Percentiles rank a stretch among this genome's conserved stretches.
phyloP scores from a whole-genome alignment of 2,888 invertebrate genomes.

The Coelinius sp. region DNA sequence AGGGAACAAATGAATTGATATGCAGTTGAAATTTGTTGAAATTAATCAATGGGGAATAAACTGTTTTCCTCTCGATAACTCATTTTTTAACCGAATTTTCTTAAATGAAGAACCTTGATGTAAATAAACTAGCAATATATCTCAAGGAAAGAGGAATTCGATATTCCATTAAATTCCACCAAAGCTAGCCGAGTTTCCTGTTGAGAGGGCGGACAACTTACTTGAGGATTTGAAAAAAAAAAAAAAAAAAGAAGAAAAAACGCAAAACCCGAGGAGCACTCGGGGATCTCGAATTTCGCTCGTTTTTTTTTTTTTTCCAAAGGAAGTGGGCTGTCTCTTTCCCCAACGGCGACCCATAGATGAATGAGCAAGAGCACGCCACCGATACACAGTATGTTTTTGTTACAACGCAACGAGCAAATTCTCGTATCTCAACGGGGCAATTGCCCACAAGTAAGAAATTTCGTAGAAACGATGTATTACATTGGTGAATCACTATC shows the following conservation, averaged over 20 bases:
- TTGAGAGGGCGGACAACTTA: slow-evolving; percentile 41
- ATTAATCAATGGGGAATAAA: neutral
- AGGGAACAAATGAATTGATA: neutral
- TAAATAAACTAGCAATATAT: neutral
- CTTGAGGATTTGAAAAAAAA: slow-evolving; percentile 17
- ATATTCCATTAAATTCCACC: slow-evolving; percentile 53
- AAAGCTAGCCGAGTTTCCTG: slow-evolving; percentile 54
- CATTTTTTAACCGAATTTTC: neutral
- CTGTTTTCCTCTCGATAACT: neutral
- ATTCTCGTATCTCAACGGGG: slow-evolving; percentile 34
- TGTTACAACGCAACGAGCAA: slow-evolving; percentile 27
- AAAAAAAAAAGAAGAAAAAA: slow-evolving; percentile 40
- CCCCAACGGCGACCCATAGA: slow-evolving; percentile 44
- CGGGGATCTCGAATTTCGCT: slow-evolving; percentile 54
- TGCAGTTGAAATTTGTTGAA: neutral
- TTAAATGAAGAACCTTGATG: neutral
- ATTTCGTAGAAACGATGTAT: neutral
- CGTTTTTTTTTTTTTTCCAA: slow-evolving; percentile 42
- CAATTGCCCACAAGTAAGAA: slow-evolving; percentile 1
- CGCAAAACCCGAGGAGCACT: slow-evolving; percentile 44
- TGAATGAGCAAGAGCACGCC: slow-evolving; percentile 46
- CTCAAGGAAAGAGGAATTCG: slow-evolving; percentile 47
- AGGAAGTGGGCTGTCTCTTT: slow-evolving; percentile 58
- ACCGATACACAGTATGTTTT: slow-evolving; percentile 12
- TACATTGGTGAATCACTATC: neutral